Evolutionary conservation across 2,888 invertebrate genomes (phyloP).

Genomic region (Spilarctia lutea): DNA sequence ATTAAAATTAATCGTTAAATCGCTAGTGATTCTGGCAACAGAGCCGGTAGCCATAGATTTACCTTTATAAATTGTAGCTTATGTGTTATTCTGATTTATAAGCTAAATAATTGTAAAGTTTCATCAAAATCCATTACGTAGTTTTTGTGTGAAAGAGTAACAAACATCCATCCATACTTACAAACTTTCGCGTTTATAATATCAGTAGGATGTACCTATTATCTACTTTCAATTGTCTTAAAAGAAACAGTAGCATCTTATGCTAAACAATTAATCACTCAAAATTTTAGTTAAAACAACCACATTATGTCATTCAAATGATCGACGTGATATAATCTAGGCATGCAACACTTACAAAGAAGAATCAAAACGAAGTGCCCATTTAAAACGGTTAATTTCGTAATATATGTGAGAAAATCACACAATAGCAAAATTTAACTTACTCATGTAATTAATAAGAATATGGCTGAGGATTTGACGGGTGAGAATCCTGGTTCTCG

Average conservation of each 20-base stretch:
- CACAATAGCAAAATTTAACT: conserved; percentile 50
- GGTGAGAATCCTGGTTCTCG: conserved; percentile 16
- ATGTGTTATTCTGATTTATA: too few relatives aligned
- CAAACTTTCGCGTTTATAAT: too few relatives aligned
- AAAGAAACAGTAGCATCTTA: conserved; percentile 3
- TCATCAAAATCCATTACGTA: too few relatives aligned
- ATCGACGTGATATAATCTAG: conserved; percentile 38
- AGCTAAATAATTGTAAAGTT: too few relatives aligned
- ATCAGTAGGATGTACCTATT: too few relatives aligned
- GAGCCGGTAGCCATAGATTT: too few relatives aligned
- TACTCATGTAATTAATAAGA: conserved; percentile 42
- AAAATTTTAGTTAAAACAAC: conserved; percentile 22
- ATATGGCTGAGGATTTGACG: conserved; percentile 28
- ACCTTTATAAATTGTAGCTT: too few relatives aligned
- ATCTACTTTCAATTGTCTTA: not conserved
- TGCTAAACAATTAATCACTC: conserved; percentile 32
- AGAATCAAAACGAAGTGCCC: conserved; percentile 41
- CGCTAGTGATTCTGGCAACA: too few relatives aligned
- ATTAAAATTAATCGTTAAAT: too few relatives aligned
- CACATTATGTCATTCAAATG: conserved; percentile 44
- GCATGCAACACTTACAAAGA: conserved; percentile 44
- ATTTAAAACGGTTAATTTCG: conserved; percentile 52
- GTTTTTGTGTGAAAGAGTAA: too few relatives aligned
- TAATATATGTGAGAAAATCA: conserved; percentile 51
- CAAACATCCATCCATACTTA: too few relatives aligned